Conservation (phyloP, 2,888 invertebrate species). For the Melolontha melolontha region DNA sequence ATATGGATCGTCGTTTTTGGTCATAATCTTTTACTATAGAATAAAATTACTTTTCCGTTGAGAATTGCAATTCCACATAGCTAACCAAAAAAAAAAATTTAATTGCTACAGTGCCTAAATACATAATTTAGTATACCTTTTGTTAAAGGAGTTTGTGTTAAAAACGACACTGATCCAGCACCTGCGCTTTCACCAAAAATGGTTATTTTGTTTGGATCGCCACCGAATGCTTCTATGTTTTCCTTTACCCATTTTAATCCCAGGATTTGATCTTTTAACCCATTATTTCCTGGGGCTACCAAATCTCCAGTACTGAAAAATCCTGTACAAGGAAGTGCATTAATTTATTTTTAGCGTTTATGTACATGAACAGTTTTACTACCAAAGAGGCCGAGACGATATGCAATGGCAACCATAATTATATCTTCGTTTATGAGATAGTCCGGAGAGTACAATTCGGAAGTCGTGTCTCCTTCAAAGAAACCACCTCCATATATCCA, state of each 20-base stretch:
- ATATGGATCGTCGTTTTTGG: no score
- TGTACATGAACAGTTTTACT: background rate
- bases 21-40: no score
- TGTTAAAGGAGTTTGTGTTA: slow-evolving; percentile 29
- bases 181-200: slow-evolving; percentile 40
- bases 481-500: slow-evolving; percentile 57
- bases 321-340: slow-evolving; percentile 1
- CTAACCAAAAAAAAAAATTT: no score
- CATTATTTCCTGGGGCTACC: slow-evolving; percentile 35
- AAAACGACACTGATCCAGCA: slow-evolving; percentile 20
- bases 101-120: no score
- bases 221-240: slow-evolving; percentile 41
- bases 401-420: slow-evolving; percentile 55
- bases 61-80: no score
- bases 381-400: slow-evolving; percentile 57
- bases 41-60: no score
- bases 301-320: slow-evolving; percentile 41
- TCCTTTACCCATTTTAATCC: slow-evolving; percentile 39
- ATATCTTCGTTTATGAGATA: slow-evolving; percentile 56
- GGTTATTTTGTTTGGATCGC: slow-evolving; percentile 38
- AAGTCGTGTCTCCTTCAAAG: slow-evolving; percentile 51
- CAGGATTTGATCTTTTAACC: slow-evolving; percentile 39
- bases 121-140: slow-evolving; percentile 21
- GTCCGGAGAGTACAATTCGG: slow-evolving; percentile 53
- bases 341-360: background rate